A percentile compares a stretch with the other conserved stretches of the same genome.
These are phyloP conservation scores for Dissostichus mawsoni DNA, from an alignment of 2,113 vertebrate species.

Conservation along the genomic window DNA sequence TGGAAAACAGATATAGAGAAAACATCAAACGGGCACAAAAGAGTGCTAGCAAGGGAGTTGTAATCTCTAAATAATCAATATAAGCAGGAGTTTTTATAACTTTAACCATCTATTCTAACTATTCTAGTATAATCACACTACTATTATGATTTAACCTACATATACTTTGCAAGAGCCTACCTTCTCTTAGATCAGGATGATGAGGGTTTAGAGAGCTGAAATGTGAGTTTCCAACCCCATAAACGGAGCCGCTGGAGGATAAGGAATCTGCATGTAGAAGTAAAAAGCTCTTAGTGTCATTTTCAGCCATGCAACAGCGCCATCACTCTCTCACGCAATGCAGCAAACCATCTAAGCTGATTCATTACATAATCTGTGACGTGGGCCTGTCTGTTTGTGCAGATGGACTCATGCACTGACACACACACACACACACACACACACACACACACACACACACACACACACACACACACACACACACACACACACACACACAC, in stretches of 20 bases:
- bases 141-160: conserved; percentile 6
- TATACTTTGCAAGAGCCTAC: conserved; percentile 30
- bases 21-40: background rate
- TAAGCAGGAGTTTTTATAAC: conserved; percentile 24
- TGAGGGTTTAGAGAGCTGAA: conserved; percentile 30
- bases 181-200: conserved; percentile 40
- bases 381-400: conserved; percentile 59
- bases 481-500: conserved; percentile 30
- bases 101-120: background rate
- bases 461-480: conserved; percentile 6
- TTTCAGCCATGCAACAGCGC: conserved; percentile 49
- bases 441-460: conserved; percentile 17
- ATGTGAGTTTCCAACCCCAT: conserved; percentile 38
- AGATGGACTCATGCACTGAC: conserved; percentile 65
- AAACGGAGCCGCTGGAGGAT: conserved; percentile 5
- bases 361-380: conserved; percentile 66
- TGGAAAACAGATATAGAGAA: conserved; percentile 22
- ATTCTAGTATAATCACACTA: conserved; percentile 10
- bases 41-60: conserved; percentile 2
- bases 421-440: conserved; percentile 46
- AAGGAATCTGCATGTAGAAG: conserved; percentile 32
- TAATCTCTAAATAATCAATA: conserved; percentile 28
- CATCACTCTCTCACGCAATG: conserved; percentile 44
- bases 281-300: conserved; percentile 29
- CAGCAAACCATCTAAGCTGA: conserved; percentile 55